Percentiles rank a stretch among this genome's conserved stretches.
These are phyloP conservation scores for Drosophila lini DNA, from an alignment of 1,140 invertebrate species.

Conservation along the genomic window DNA sequence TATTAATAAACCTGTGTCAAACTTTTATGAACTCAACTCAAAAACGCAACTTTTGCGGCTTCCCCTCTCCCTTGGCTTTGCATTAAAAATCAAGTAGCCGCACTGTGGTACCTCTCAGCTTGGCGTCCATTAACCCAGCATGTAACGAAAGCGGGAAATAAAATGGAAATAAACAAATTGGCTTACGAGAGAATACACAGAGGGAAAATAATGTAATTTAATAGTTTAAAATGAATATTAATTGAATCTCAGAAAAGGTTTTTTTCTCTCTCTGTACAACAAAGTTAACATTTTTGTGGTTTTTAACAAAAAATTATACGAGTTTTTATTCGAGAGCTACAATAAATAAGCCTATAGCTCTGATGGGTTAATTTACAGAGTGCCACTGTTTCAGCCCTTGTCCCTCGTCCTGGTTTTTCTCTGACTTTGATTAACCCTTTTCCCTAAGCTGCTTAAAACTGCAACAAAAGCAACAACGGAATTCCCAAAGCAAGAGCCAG, in stretches of 20 bases:
- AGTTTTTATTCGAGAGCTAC: slow-evolving; percentile 6
- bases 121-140: slow-evolving; percentile 39
- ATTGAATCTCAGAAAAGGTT: too few relatives aligned
- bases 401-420: neutral
- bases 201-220: neutral
- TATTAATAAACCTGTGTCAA: slow-evolving; percentile 80
- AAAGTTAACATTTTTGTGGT: slow-evolving; percentile 6
- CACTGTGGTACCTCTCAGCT: slow-evolving; percentile 31
- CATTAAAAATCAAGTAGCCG: slow-evolving; percentile 59
- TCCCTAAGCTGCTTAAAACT: slow-evolving; percentile 72
- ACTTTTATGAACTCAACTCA: slow-evolving; percentile 68
- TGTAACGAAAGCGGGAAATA: slow-evolving; percentile 13
- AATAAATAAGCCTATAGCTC: slow-evolving; percentile 17
- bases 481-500: slow-evolving; percentile 53
- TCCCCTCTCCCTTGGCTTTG: slow-evolving; percentile 14
- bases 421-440: slow-evolving; percentile 71
- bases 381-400: slow-evolving; percentile 13
- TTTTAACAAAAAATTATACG: slow-evolving; percentile 16
- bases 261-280: neutral
- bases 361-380: slow-evolving; percentile 48
- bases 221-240: too few relatives aligned
- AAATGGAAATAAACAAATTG: slow-evolving; percentile 25
- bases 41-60: slow-evolving; percentile 52
- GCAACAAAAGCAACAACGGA: slow-evolving; percentile 51
- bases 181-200: neutral